Base-by-base conservation (phyloP, 2,797 vertebrate genomes). In the Momotus momota region DNA sequence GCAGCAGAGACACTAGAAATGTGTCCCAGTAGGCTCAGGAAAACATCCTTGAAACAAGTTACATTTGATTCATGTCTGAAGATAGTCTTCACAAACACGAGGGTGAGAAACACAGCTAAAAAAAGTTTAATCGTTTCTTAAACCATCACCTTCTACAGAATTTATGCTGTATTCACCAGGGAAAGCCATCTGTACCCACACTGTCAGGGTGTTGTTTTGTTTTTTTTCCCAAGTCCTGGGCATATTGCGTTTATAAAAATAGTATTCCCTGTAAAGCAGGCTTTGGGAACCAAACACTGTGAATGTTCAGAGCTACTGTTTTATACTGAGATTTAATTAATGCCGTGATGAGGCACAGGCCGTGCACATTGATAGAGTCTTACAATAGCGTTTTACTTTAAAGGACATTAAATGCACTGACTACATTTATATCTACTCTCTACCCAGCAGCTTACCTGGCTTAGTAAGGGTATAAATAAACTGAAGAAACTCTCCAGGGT, bases 101-200 rank as follows among this genome's bases (percentile, higher is more conserved):
- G 94, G 86, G 94, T 95, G 96, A 93, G 96, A 94, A 97, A 58
- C 64, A 51, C 2, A 90, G 83, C 91, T 97, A 96, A 95, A 96
- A 96, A 93, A 96, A 41, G 92, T 93, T 79, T 69, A 88, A 95
- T 95, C 78, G 20, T 95, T 96, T 93, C 94, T 95, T 96, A 94
- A 96, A 95, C 94, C 90, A 94, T 95, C 93, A 96, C 93, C 94
- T 96, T 97, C 93, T 85, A 77, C 90, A 77, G 91, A 93, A 96
- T 94, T 90, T 73, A 40, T 95, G 94, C 93, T 91, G 88, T 86
- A 83, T 94, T 95, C 94, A 93, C 93, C 69, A 95, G 88, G 96
- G 93, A 96, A 96, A 95, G 88, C 96, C 95, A 97, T 97, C 95
- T 97, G 96, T 96, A 96, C 94, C 90, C 94, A 95, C 95, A 95